A percentile compares a stretch with the other conserved stretches of the same genome.
phyloP scores from a whole-genome alignment of 2,113 vertebrate species.

The Atractosteus spatula region DNA sequence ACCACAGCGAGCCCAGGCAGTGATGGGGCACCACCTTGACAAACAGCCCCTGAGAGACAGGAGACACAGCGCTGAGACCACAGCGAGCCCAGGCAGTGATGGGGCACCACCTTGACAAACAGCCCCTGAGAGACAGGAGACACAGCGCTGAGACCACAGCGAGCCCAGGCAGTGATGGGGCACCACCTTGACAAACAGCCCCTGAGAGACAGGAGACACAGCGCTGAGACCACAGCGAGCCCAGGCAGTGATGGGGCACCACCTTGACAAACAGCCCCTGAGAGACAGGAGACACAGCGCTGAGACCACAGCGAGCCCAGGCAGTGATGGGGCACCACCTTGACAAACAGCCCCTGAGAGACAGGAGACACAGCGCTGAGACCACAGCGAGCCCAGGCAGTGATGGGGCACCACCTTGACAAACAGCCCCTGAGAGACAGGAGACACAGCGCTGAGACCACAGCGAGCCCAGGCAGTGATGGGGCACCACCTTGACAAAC shows the following conservation, averaged over 20 bases:
- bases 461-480: slow-evolving; percentile 82
- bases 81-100: slow-evolving; percentile 82
- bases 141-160: slow-evolving; percentile 73
- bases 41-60: too few relatives aligned
- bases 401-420: slow-evolving; percentile 82
- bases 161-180: slow-evolving; percentile 87
- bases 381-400: slow-evolving; percentile 86
- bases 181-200: slow-evolving; percentile 80
- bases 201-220: slow-evolving; percentile 54
- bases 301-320: too few relatives aligned
- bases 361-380: slow-evolving; percentile 56
- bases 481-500: slow-evolving; percentile 81
- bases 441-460: slow-evolving; percentile 71
- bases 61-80: slow-evolving; percentile 74
- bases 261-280: not conserved
- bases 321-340: too few relatives aligned
- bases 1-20: too few relatives aligned
- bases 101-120: slow-evolving; percentile 81
- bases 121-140: slow-evolving; percentile 67
- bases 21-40: too few relatives aligned
- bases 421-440: slow-evolving; percentile 75
- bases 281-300: not conserved
- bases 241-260: not conserved
- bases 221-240: not conserved
- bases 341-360: too few relatives aligned